These are phyloP conservation scores for Eristalis tenax DNA, from an alignment of 2,888 invertebrate genomes.

Conservation along the genomic window DNA sequence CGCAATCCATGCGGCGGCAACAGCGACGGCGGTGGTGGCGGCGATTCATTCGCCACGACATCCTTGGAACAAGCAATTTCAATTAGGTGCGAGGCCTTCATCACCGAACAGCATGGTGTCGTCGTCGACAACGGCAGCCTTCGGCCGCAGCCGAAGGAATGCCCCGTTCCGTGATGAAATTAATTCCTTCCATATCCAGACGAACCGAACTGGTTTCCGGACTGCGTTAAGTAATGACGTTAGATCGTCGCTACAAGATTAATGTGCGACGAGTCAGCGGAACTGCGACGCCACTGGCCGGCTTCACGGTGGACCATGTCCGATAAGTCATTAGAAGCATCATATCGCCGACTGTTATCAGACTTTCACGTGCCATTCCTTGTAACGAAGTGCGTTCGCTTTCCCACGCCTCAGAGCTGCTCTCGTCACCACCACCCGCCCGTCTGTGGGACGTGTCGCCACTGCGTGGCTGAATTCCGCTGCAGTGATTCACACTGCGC, in stretches of 20 bases:
- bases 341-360: conserved; percentile 32
- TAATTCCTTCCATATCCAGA: conserved; percentile 54
- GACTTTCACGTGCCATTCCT: conserved; percentile 63
- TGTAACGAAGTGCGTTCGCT: conserved; percentile 40
- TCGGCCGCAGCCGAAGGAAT: conserved; percentile 3
- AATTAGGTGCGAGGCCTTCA: conserved; percentile 67
- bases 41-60: conserved; percentile 26
- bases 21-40: background rate
- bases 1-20: conserved; percentile 11
- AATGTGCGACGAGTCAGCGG: conserved; percentile 19
- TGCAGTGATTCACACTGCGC: conserved; percentile 49
- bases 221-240: conserved; percentile 59
- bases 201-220: conserved; percentile 28
- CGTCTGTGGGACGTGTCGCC: background rate
- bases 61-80: conserved; percentile 67
- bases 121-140: background rate
- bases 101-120: conserved; percentile 38
- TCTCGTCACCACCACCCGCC: background rate
- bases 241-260: conserved; percentile 68
- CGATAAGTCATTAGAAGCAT: conserved; percentile 38
- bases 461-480: conserved; percentile 37
- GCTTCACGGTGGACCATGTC: background rate
- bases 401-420: conserved; percentile 51
- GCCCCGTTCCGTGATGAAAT: conserved; percentile 44
- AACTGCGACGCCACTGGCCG: conserved; percentile 9